phyloP scores from a whole-genome alignment of 2,888 invertebrate genomes.

The Macroteleia sp. region DNA sequence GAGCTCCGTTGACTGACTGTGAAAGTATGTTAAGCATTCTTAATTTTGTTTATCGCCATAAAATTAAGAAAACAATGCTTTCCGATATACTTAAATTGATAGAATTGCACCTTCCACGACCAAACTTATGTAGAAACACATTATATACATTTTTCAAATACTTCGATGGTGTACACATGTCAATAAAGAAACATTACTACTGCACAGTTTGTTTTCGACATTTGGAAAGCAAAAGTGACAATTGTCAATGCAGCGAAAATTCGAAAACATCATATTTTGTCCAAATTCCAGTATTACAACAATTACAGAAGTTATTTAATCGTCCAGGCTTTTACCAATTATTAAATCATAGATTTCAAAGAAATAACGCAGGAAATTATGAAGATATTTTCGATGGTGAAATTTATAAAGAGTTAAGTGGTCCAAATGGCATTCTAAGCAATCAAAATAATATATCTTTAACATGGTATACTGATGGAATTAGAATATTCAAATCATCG shows the following conservation, averaged over 20 bases:
- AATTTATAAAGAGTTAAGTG: not conserved
- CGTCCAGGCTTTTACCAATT: not conserved
- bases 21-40: slow-evolving; percentile 23
- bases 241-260: not conserved
- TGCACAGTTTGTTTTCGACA: not conserved
- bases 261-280: slow-evolving; percentile 5
- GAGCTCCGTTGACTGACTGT: slow-evolving; percentile 11
- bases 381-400: not conserved
- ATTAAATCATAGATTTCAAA: not conserved
- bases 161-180: not conserved
- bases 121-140: slow-evolving; percentile 2
- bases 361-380: not conserved
- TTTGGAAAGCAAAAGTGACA: not conserved
- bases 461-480: slow-evolving; percentile 19
- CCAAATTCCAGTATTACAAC: not conserved
- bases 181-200: not conserved
- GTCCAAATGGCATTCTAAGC: not conserved
- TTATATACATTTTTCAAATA: slow-evolving; percentile 4
- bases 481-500: not conserved
- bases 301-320: slow-evolving; percentile 3
- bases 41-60: slow-evolving; percentile 23
- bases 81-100: slow-evolving; percentile 14
- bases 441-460: not conserved
- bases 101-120: slow-evolving; percentile 10
- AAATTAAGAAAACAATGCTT: slow-evolving; percentile 10